Percentiles rank a stretch among this genome's conserved stretches.
phyloP scores from a whole-genome alignment of 2,797 vertebrate genomes.

The Gymnodraco acuticeps region DNA sequence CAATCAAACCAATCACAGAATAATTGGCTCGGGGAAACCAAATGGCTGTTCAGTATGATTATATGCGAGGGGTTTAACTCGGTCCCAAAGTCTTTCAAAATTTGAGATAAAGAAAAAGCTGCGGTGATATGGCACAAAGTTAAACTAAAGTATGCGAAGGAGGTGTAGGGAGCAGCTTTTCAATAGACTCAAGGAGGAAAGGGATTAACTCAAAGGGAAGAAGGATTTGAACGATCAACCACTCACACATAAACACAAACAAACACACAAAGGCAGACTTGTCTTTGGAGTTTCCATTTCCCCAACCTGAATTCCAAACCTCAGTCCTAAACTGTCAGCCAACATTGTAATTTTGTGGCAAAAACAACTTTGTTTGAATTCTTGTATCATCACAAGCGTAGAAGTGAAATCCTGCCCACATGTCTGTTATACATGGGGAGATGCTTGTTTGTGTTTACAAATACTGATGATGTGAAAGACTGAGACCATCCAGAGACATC shows the following conservation, averaged over 20 bases:
- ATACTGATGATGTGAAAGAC: constrained; percentile 16
- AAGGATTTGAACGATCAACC: constrained; percentile 1
- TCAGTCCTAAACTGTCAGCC: constrained; percentile 27
- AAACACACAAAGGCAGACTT: constrained; percentile 6
- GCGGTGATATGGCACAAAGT: neutral
- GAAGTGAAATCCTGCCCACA: constrained; percentile 13
- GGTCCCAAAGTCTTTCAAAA: neutral
- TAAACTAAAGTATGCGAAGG: neutral
- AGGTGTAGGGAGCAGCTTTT: neutral
- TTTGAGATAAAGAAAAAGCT: neutral
- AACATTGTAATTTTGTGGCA: constrained; percentile 19
- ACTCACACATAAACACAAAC: constrained; percentile 4
- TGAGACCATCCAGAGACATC: constrained; percentile 14
- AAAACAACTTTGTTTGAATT: neutral
- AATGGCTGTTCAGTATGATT: neutral
- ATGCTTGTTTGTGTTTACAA: constrained; percentile 24
- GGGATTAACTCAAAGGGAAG: constrained; percentile 12
- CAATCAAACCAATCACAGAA: neutral
- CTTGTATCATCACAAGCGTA: constrained; percentile 10
- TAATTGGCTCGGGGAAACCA: neutral
- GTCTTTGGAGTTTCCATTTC: constrained; percentile 22
- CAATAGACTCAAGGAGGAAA: neutral
- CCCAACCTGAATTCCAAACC: constrained; percentile 19
- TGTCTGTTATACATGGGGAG: neutral
- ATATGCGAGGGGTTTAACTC: too few species aligned